A percentile compares a stretch with the other conserved stretches of the same genome.
These are phyloP conservation scores for Falco cherrug DNA, from an alignment of 2,797 vertebrate genomes.

Conservation along the genomic window DNA sequence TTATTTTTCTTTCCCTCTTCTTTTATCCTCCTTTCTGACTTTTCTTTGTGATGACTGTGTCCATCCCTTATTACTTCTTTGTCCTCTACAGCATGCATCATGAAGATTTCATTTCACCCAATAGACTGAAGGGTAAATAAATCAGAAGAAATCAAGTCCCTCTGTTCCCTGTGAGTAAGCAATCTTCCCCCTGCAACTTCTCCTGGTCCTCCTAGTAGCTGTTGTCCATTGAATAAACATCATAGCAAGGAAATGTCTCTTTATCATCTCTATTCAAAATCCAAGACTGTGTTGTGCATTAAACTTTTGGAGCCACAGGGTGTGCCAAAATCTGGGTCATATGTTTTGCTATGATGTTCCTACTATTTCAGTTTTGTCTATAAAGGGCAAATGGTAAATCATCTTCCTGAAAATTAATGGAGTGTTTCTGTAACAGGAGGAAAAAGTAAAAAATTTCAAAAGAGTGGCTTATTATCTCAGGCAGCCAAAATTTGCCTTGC, in stretches of 20 bases:
- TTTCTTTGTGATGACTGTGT: not conserved
- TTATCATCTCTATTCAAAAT: slow-evolving; percentile 9
- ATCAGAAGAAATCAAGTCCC: not conserved
- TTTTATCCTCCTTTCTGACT: not conserved
- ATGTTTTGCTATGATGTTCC: slow-evolving; percentile 36
- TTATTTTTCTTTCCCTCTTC: not conserved
- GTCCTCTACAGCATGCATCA: not conserved
- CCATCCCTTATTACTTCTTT: not conserved
- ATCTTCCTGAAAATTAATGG: slow-evolving; percentile 57
- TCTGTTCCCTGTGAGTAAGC: not conserved
- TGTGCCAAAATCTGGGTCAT: slow-evolving; percentile 50
- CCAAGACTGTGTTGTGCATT: not conserved
- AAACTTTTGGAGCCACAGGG: slow-evolving; percentile 32
- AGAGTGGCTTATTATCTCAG: slow-evolving; percentile 23
- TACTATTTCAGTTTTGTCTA: slow-evolving; percentile 51
- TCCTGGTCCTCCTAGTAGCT: not conserved
- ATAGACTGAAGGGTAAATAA: not conserved
- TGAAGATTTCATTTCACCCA: not conserved
- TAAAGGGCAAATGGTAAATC: slow-evolving; percentile 63
- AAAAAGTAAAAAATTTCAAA: slow-evolving; percentile 46
- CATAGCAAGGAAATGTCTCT: not conserved
- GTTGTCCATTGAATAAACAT: slow-evolving; percentile 2
- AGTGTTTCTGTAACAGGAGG: slow-evolving; percentile 44
- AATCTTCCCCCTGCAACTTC: not conserved
- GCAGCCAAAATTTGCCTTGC: slow-evolving; percentile 3